Evolutionary conservation across 2,888 invertebrate genomes (phyloP), one percentile per base, ranked within the genome.

Genomic region (Trichopria drosophilae): DNA sequence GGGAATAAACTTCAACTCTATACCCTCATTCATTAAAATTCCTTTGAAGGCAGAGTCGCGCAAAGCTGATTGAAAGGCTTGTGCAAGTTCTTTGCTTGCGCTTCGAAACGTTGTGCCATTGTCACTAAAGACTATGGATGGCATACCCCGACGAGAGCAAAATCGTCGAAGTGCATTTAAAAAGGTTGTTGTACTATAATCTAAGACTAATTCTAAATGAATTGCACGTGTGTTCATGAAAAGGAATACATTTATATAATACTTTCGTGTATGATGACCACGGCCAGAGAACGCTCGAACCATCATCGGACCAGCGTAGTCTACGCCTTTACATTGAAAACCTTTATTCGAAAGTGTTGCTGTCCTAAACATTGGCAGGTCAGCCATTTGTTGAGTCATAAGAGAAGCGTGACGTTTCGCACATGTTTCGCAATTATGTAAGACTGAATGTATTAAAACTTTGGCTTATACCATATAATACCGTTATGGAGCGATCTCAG

Each of bases 41-140:
- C 15, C 34, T 19, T 19, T 34, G 13, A 4, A 63, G 58, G 10
- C 53, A 52, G 12, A 53, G 28, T 6, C 24, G 24, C 1, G 45
- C 41, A 16, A 23, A n/a, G 4, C 15, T 15, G 3, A 9, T 28
- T 7, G 5, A n/a, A 6, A 41, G n/a, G n/a, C n/a, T n/a, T n/a
- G n/a, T n/a, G n/a, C n/a, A n/a, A n/a, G n/a, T n/a, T n/a, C n/a
- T n/a, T n/a, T n/a, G n/a, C n/a, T n/a, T n/a, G n/a, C n/a, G n/a
- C n/a, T n/a, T n/a, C n/a, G n/a, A n/a, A n/a, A n/a, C n/a, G n/a
- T 68, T 6, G 61, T 63, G 3, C 67, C 66, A 32, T 60, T 61
- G 32, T 69, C 67, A 39, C 59, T 60, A 31, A 55, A 50, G n/a
- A 64, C 39, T 9, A 48, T 41, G 1, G 18, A n/a, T 6, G 56